Percentiles rank a stretch among this genome's conserved stretches.
These are phyloP conservation scores for Cephus cinctus DNA, from an alignment of 1,140 invertebrate species.

Conservation along the genomic window DNA sequence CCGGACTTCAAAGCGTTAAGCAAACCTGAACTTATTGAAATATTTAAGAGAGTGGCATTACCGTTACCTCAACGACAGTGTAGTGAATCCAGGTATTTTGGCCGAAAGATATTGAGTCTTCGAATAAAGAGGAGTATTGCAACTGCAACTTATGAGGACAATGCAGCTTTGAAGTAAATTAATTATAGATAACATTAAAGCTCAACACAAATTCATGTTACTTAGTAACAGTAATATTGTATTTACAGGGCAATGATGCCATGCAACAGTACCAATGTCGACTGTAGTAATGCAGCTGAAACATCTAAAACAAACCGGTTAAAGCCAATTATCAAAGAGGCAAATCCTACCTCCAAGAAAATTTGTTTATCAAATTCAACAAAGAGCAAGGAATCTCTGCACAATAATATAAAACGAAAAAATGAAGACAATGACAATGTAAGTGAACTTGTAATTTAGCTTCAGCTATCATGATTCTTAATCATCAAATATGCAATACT, in stretches of 20 bases:
- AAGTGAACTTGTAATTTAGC: slow-evolving; percentile 9
- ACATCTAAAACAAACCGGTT: background rate
- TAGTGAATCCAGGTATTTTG: slow-evolving; percentile 14
- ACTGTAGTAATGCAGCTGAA: slow-evolving; percentile 4
- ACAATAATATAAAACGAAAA: slow-evolving; percentile 22
- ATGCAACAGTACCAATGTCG: too few species aligned
- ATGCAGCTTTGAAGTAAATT: slow-evolving; percentile 14
- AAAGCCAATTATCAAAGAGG: slow-evolving; percentile 13
- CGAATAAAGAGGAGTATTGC: slow-evolving; percentile 9
- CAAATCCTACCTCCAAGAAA: slow-evolving; percentile 18
- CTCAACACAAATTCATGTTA: background rate
- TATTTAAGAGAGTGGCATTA: slow-evolving; percentile 34
- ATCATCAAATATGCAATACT: slow-evolving; percentile 6
- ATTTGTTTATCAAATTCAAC: slow-evolving; percentile 16
- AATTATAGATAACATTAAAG: background rate
- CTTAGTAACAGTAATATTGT: slow-evolving; percentile 7
- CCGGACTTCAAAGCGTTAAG: slow-evolving; percentile 21
- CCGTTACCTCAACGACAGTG: slow-evolving; percentile 34
- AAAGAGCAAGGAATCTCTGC: background rate
- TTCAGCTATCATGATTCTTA: background rate
- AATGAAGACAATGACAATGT: slow-evolving; percentile 23
- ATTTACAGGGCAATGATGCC: slow-evolving; percentile 1
- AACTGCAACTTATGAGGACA: slow-evolving; percentile 6
- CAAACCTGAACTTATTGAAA: slow-evolving; percentile 32
- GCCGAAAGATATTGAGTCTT: slow-evolving; percentile 19